Conservation (phyloP, 2,888 invertebrate species). For the Eledona agricola region DNA sequence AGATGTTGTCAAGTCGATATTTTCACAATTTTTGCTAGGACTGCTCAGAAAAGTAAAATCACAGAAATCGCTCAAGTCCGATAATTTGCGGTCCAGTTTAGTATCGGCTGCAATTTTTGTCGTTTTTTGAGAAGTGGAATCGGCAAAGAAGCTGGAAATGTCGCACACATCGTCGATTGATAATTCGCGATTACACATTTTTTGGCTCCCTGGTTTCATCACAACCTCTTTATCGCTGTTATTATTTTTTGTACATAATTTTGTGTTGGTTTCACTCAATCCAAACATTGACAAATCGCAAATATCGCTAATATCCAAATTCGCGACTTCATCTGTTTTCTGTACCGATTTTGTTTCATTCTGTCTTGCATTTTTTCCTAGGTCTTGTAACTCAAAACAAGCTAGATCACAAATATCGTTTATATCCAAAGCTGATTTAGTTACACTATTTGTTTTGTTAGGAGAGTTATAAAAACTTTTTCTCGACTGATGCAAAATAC, state of each 20-base stretch:
- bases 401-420: slow-evolving; percentile 44
- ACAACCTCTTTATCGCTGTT: background rate
- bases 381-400: too few species aligned
- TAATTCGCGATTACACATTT: slow-evolving; percentile 5
- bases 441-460: slow-evolving; percentile 7
- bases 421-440: slow-evolving; percentile 33
- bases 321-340: slow-evolving; percentile 2
- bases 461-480: slow-evolving; percentile 25
- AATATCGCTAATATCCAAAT: slow-evolving; percentile 37
- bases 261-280: slow-evolving; percentile 25
- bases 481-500: slow-evolving; percentile 8
- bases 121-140: background rate
- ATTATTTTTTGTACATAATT: slow-evolving; percentile 14
- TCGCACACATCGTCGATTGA: slow-evolving; percentile 13
- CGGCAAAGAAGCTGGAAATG: slow-evolving; percentile 9
- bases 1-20: background rate
- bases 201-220: slow-evolving; percentile 2
- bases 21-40: background rate
- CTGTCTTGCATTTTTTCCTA: too few species aligned
- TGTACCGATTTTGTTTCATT: too few species aligned
- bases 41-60: background rate
- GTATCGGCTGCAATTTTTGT: background rate
- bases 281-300: slow-evolving; percentile 49
- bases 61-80: slow-evolving; percentile 4
- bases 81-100: background rate